phyloP scores from a whole-genome alignment of 2,888 invertebrate genomes.

The Holacanthella duospinosa region DNA sequence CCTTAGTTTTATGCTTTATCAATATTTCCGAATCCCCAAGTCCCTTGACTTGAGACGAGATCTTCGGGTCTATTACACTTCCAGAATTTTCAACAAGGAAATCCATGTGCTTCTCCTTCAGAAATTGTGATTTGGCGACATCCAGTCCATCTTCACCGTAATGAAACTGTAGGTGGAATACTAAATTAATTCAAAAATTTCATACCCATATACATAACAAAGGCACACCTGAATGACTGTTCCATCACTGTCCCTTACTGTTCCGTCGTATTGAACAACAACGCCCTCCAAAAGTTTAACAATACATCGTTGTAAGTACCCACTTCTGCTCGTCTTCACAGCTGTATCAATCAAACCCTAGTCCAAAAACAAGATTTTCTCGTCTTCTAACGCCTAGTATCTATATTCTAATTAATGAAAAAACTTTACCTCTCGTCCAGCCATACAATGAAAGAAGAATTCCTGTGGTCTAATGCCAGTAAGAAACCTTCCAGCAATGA shows the following conservation, averaged over 20 bases:
- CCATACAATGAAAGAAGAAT: slow-evolving; percentile 99
- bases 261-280: slow-evolving; percentile 82
- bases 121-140: slow-evolving; percentile 72
- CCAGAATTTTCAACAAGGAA: slow-evolving; percentile 73
- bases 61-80: slow-evolving; percentile 44
- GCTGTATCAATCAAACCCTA: slow-evolving; percentile 97
- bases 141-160: slow-evolving; percentile 94
- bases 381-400: too few relatives aligned
- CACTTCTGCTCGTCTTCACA: slow-evolving; percentile 96
- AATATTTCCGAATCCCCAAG: background rate
- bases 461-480: slow-evolving; percentile 98
- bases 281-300: slow-evolving; percentile 96
- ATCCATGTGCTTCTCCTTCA: slow-evolving; percentile 60
- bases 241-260: slow-evolving; percentile 89
- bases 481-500: slow-evolving; percentile 90
- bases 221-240: slow-evolving; percentile 66
- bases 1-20: background rate
- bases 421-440: slow-evolving; percentile 74
- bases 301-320: slow-evolving; percentile 91
- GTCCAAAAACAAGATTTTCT: too few relatives aligned
- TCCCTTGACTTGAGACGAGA: background rate
- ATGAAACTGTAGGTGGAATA: slow-evolving; percentile 51
- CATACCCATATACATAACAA: background rate
- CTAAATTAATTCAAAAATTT: background rate
- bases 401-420: background rate